Evolutionary conservation across 2,797 vertebrate species (phyloP).

Genomic region (Rhynchotus rufescens): DNA sequence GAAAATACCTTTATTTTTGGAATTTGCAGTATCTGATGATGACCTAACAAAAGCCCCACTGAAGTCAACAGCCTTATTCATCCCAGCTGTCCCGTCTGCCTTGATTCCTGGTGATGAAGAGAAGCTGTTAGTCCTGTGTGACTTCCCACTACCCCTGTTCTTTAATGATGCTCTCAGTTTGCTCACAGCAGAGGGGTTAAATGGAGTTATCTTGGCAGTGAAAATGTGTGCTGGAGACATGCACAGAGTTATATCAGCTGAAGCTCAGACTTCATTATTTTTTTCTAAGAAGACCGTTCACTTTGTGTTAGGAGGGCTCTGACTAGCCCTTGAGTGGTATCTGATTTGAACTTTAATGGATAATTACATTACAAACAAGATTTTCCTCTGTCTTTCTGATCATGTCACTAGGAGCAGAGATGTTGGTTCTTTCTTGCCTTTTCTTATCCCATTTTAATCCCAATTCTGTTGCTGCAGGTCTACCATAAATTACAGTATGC

Average conservation of each 20-base stretch:
- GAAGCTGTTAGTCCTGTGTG: not conserved
- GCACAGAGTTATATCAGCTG: not conserved
- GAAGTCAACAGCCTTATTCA: not conserved
- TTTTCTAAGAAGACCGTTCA: not conserved
- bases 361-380: conserved; percentile 57
- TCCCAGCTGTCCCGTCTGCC: not conserved
- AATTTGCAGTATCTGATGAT: not conserved
- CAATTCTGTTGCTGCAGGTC: conserved; percentile 72
- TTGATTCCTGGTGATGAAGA: not conserved
- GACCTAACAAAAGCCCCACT: not conserved
- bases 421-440: conserved; percentile 68
- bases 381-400: conserved; percentile 72
- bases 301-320: conserved; percentile 16
- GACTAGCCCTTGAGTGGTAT: conserved; percentile 31
- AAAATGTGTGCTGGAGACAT: not conserved
- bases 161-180: not conserved
- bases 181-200: conserved; percentile 15
- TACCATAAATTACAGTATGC: conserved; percentile 70
- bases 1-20: not conserved
- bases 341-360: conserved; percentile 47
- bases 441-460: conserved; percentile 81
- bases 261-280: not conserved
- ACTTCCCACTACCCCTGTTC: not conserved
- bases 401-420: conserved; percentile 52
- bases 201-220: not conserved